Conservation (phyloP, 2,797 vertebrate genomes). For the Staurois parvus region DNA sequence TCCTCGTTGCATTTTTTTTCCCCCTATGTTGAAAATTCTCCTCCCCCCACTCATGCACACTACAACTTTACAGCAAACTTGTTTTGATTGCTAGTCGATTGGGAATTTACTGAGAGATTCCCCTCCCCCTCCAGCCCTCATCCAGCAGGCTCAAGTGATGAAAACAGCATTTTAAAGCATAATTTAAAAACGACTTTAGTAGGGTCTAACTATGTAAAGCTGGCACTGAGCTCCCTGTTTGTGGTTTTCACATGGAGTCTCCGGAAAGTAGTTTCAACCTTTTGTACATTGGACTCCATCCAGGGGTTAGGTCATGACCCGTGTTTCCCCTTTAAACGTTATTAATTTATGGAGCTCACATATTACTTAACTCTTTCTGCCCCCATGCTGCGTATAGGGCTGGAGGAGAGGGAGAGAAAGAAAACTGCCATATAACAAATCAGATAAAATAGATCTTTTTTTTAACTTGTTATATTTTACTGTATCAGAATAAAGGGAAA, state of each 20-base stretch:
- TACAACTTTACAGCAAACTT: slow-evolving; percentile 77
- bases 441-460: too few species aligned
- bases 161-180: slow-evolving; percentile 73
- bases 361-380: slow-evolving; percentile 60
- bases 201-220: slow-evolving; percentile 69
- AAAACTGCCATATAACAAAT: background rate
- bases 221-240: slow-evolving; percentile 66
- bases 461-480: too few species aligned
- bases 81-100: slow-evolving; percentile 78
- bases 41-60: slow-evolving; percentile 45
- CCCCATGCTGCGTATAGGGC: background rate
- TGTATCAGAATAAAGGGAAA: too few species aligned
- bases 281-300: slow-evolving; percentile 73
- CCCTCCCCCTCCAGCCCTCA: slow-evolving; percentile 72
- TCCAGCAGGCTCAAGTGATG: slow-evolving; percentile 71
- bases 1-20: slow-evolving; percentile 61
- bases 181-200: slow-evolving; percentile 69
- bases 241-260: slow-evolving; percentile 71
- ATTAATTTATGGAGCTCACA: slow-evolving; percentile 69
- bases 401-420: too few species aligned
- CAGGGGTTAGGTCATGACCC: slow-evolving; percentile 72
- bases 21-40: background rate
- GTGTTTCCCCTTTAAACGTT: slow-evolving; percentile 66
- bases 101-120: slow-evolving; percentile 73
- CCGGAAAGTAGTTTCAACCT: slow-evolving; percentile 72